Base-by-base conservation (phyloP, 2,888 invertebrate genomes). In the Pilophorus perplexus region DNA sequence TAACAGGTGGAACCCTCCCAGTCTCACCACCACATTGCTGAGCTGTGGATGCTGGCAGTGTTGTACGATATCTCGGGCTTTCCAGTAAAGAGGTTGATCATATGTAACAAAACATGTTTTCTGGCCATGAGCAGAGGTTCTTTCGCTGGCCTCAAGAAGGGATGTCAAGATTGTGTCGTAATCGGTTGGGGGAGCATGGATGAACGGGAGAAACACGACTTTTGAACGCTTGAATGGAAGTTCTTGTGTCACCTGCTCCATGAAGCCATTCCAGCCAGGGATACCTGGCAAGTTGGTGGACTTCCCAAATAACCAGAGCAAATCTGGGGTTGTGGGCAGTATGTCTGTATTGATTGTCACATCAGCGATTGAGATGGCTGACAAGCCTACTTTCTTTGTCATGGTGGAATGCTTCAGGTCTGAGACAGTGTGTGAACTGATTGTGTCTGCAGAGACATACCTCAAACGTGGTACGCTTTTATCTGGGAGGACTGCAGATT, bases 1-100 rank as follows among this genome's bases (percentile, higher is more conserved):
- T n/a, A n/a, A n/a, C n/a, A 72, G 44, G 68, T 76, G 75, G 71
- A 75, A 75, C 6, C 74, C 74, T 10, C 75, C 75, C 46, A 75
- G 71, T 67, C 74, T 70, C 52, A 74, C 71, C 55, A 72, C 67
- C 8, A 70, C 42, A 8, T 62, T 59, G 2, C 27, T 22, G 6
- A 59, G 37, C n/a, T 70, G 64, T 65, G 71, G 44, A 65, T 70
- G 66, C 5, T 69, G 57, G 33, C 33, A 14, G 16, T 18, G 27
- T 10, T 69, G 68, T 10, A 73, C 71, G 12, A 75, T 74, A 68
- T 75, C 74, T 40, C 72, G 68, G 52, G 74, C 74, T 72, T 75
- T 75, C 2, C 23, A 25, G 55, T 54, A 54, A 10, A 54, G 25
- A 16, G 55, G 33, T 33, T 54, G 55, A 23, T 54, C 55, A 18